Conservation (phyloP, 2,113 vertebrate genomes). For the Sylvia atricapilla region DNA sequence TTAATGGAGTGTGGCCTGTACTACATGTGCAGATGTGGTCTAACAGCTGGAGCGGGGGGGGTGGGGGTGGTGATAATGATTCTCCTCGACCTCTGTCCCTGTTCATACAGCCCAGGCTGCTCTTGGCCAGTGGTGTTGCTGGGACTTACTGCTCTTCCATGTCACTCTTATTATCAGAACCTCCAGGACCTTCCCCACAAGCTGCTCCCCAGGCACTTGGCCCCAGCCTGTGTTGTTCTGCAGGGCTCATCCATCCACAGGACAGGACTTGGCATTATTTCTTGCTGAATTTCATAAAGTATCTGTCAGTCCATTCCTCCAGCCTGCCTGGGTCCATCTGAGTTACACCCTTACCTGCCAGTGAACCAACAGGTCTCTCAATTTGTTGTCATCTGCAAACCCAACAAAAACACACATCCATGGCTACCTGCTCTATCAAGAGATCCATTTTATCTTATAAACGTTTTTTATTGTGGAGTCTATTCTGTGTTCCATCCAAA, state of each 20-base stretch:
- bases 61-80: neutral
- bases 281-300: neutral
- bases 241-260: neutral
- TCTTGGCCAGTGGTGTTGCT: accelerated
- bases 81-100: accelerated
- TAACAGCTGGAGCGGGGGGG: neutral
- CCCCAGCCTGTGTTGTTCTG: neutral
- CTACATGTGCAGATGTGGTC: neutral
- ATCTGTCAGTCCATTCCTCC: neutral
- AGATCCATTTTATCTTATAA: neutral
- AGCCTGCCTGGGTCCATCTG: neutral
- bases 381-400: neutral
- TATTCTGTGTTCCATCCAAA: neutral
- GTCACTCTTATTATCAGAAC: neutral
- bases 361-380: neutral
- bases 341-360: neutral
- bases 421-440: neutral
- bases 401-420: accelerated
- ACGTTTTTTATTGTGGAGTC: neutral
- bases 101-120: neutral
- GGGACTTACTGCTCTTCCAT: neutral
- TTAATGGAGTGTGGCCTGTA: neutral
- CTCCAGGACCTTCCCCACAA: neutral
- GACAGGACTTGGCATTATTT: neutral
- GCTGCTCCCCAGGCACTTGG: neutral